These are phyloP conservation scores for Muscicapa striata DNA, from an alignment of 2,797 vertebrate genomes.

Conservation along the genomic window DNA sequence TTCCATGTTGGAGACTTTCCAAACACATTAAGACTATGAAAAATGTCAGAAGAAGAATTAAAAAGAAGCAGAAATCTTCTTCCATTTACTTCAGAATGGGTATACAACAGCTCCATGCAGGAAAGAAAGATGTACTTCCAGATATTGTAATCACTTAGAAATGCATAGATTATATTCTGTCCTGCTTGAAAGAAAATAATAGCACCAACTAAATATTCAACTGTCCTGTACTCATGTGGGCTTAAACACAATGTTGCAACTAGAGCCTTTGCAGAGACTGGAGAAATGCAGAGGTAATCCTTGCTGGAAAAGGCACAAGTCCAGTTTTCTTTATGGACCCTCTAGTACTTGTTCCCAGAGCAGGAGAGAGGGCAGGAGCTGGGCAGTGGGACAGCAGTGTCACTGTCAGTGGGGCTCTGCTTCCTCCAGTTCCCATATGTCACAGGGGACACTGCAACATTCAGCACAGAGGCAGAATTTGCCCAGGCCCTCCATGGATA, in stretches of 20 bases:
- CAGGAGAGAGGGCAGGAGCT: not conserved
- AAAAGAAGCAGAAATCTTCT: not conserved
- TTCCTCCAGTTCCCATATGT: fast-evolving
- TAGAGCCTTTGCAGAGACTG: not conserved
- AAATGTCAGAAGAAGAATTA: not conserved
- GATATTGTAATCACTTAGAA: not conserved
- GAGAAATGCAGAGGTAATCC: not conserved
- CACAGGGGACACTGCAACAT: fast-evolving
- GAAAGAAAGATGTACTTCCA: not conserved
- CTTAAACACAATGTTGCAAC: not conserved
- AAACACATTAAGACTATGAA: not conserved
- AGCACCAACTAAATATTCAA: not conserved
- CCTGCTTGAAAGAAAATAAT: not conserved
- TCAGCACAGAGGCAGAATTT: not conserved
- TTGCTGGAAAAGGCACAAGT: not conserved
- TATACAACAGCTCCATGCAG: not conserved
- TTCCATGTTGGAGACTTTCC: not conserved
- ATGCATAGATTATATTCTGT: not conserved
- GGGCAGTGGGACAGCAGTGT: fast-evolving
- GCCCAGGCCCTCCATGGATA: not conserved
- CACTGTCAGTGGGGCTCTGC: not conserved
- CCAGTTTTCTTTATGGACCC: not conserved
- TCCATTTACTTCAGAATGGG: not conserved
- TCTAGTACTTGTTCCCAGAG: not conserved
- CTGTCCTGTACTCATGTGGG: not conserved